Base-by-base conservation (phyloP, 2,888 invertebrate species). In the Mesoligia furuncula region DNA sequence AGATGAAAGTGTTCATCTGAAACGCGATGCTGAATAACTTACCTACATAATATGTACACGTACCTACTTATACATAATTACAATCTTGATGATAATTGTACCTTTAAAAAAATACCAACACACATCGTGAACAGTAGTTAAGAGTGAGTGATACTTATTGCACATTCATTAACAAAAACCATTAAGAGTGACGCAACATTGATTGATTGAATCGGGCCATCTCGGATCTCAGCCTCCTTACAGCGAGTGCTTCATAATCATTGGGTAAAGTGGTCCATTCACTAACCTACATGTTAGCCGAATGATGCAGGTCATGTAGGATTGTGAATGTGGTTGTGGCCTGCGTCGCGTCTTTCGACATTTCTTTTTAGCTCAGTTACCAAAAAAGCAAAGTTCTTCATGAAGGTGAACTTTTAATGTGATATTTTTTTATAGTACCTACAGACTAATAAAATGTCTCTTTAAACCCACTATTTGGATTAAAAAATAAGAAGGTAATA, bases 171-270 rank as follows among this genome's bases (percentile, higher is more conserved):
- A 86, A 82, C 72, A 86, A 88, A 86, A 87, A 81, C 83, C 81
- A 87, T 83, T 79, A 83, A 85, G 54, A 66, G 72, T 88, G 73
- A 74, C 70, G 88, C 80, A 88, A 87, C 67, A 39, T 36, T 88
- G 87, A 87, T 87, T 83, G 88, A 88, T 75, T 59, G 80, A 87
- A 87, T 83, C 75, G 77, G 87, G 87, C 72, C 87, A 79, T 69
- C 67, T 77, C 61, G 80, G 48, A 70, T 79, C 83, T 83, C 86
- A 86, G 67, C 73, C 83, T 86, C 72, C 64, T 84, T 75, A 48
- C 48, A 36, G 11, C 59, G 36, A 48, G 54, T 66, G 48, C 72
- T 65, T 13, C 61, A 73, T 54, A 67, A 45, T 67, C 70, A 5
- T 70, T 36, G 20, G 68, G 8, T 83, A 57, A 80, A 62, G 79